Conservation (phyloP, 1,140 invertebrate genomes). For the Dinoponera quadriceps region DNA sequence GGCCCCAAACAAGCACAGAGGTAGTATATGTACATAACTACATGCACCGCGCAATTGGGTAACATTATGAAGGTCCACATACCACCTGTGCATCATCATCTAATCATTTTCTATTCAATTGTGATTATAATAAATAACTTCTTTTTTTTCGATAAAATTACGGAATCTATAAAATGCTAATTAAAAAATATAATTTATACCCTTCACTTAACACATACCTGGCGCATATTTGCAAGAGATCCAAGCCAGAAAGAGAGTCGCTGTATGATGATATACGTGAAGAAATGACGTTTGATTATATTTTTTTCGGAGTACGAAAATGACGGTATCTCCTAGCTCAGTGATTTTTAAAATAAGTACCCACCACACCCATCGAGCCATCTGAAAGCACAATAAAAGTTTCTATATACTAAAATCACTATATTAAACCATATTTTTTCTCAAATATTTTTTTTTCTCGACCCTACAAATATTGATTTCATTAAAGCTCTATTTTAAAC, state of each 20-base stretch:
- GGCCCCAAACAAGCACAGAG: constrained; percentile 91
- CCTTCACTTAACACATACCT: constrained; percentile 83
- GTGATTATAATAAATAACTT: neutral
- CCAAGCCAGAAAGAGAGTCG: constrained; percentile 89
- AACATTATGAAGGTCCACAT: constrained; percentile 84
- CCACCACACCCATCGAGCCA: constrained; percentile 84
- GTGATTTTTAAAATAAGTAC: constrained; percentile 84
- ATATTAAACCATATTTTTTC: neutral
- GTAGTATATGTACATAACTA: constrained; percentile 89
- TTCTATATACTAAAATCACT: neutral
- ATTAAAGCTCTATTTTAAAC: neutral
- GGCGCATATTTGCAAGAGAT: constrained; percentile 89
- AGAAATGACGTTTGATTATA: constrained; percentile 90
- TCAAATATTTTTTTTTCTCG: neutral
- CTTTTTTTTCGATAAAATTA: neutral
- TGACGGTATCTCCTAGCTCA: constrained; percentile 86
- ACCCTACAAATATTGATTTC: constrained; percentile 3
- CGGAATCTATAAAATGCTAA: neutral
- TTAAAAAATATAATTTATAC: neutral
- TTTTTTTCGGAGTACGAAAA: constrained; percentile 91
- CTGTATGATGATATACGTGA: constrained; percentile 91
- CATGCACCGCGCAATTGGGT: constrained; percentile 88
- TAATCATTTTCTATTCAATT: neutral
- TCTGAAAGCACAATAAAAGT: constrained; percentile 56
- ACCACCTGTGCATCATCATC: constrained; percentile 75